These are phyloP conservation scores for Scaptomyza cyrtandrae DNA, from an alignment of 2,888 invertebrate genomes.

Conservation along the genomic window DNA sequence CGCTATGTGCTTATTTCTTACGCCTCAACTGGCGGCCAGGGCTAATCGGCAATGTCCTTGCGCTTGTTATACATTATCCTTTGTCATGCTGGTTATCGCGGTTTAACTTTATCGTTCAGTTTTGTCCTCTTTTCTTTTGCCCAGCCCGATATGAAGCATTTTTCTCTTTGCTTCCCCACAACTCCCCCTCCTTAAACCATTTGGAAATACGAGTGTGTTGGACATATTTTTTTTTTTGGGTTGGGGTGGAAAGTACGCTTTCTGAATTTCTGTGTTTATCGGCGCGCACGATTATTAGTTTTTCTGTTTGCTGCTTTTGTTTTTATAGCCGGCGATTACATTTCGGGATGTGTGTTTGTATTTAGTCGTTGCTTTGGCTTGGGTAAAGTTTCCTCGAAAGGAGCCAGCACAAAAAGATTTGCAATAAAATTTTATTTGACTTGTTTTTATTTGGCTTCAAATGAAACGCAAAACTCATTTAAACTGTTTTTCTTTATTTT, in stretches of 20 bases:
- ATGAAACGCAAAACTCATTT: constrained; percentile 54
- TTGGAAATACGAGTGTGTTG: constrained; percentile 28
- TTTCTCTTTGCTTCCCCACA: constrained; percentile 16
- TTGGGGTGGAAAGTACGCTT: neutral
- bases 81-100: constrained; percentile 79
- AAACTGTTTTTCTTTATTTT: constrained; percentile 8
- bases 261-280: constrained; percentile 73
- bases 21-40: constrained; percentile 47
- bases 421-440: constrained; percentile 77
- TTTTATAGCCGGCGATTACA: constrained; percentile 77
- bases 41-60: constrained; percentile 67
- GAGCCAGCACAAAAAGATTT: constrained; percentile 57
- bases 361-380: constrained; percentile 28
- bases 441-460: constrained; percentile 54
- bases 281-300: constrained; percentile 77
- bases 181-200: neutral
- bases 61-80: constrained; percentile 71
- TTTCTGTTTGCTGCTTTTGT: constrained; percentile 72
- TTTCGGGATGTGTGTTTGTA: constrained; percentile 56
- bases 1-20: constrained; percentile 29
- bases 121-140: constrained; percentile 35
- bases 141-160: constrained; percentile 47
- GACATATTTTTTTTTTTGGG: constrained; percentile 9
- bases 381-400: constrained; percentile 10
- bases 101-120: constrained; percentile 77